These are phyloP conservation scores for Acrobasis suavella DNA, from an alignment of 2,888 invertebrate genomes.

Conservation along the genomic window DNA sequence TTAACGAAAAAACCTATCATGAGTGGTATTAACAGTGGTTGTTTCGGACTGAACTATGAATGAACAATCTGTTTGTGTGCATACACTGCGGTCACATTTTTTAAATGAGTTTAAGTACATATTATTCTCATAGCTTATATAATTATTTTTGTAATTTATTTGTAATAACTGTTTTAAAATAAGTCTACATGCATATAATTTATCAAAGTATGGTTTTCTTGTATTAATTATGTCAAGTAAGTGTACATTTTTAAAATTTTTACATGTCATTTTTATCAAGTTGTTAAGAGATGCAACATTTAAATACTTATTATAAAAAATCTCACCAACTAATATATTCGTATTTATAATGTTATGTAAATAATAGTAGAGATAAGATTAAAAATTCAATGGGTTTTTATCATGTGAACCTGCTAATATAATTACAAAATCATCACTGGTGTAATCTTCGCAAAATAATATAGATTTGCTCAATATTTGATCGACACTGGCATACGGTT, in stretches of 20 bases:
- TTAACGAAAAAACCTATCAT: not conserved
- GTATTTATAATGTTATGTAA: not conserved
- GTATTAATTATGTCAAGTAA: not conserved
- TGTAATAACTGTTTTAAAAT: not conserved
- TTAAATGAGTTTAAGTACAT: not conserved
- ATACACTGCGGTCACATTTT: not conserved
- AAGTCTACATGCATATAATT: not conserved
- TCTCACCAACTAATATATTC: constrained; percentile 14
- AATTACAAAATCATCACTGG: constrained; percentile 3
- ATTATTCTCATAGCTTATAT: not conserved
- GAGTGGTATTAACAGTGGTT: too few relatives aligned
- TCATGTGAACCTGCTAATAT: constrained; percentile 9
- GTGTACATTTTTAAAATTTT: not conserved
- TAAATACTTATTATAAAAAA: not conserved
- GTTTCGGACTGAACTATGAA: not conserved
- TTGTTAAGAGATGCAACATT: not conserved
- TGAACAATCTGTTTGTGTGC: constrained; percentile 6
- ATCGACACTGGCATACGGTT: constrained; percentile 10
- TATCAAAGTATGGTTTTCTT: not conserved
- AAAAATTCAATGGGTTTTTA: not conserved
- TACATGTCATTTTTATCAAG: not conserved
- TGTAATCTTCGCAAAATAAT: not conserved
- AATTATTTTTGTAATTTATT: not conserved
- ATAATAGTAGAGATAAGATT: constrained; percentile 5
- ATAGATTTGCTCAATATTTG: constrained; percentile 4